Evolutionary conservation across 2,888 invertebrate species (phyloP), one percentile per base, ranked within the genome.

Genomic region (Rambutsinella grinnellia): DNA sequence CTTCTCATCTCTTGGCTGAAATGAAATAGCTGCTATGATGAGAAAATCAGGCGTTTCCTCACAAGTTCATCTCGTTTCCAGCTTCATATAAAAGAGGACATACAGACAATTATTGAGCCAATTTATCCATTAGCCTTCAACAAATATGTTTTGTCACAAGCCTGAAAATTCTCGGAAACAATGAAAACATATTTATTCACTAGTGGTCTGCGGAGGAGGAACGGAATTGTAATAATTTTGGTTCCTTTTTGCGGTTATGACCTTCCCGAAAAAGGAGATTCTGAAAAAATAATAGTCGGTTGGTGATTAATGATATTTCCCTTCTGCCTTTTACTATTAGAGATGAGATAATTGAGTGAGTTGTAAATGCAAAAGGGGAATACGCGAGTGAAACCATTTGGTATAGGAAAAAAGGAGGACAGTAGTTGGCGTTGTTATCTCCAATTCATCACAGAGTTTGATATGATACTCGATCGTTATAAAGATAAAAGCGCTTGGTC

Each of bases 241-340:
- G 51, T 46, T 19, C 19, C 13, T 28, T 27, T n/a, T 46, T 28
- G 61, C 46, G 47, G 47, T 60, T 69, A 47, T 26, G 56, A 27
- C 49, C 66, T 28, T 66, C 27, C 68, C 56, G 44, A 53, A 56
- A 70, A 70, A 70, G 62, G 62, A 56, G 26, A 56, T 23, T 54
- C 26, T 62, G 36, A 24, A 54, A 23, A 23, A 17, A 36, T 21
- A 17, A 8, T n/a, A 56, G 53, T 57, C 21, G 63, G 27, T 15
- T 44, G 26, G 63, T 62, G 63, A 71, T 71, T 71, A 63, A 71
- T 57, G 54, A 53, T 17, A 24, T 62, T 36, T 47, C 19, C 23
- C 36, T 36, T 36, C 13, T 36, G 13, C 36, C 36, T 13, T 36
- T 5, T 36, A 13, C 5, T 5, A 36, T 36, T 13, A 36, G 8